Evolutionary conservation across 2,888 invertebrate species (phyloP), one percentile per base, ranked within the genome.

Genomic region (Plebejus argus): DNA sequence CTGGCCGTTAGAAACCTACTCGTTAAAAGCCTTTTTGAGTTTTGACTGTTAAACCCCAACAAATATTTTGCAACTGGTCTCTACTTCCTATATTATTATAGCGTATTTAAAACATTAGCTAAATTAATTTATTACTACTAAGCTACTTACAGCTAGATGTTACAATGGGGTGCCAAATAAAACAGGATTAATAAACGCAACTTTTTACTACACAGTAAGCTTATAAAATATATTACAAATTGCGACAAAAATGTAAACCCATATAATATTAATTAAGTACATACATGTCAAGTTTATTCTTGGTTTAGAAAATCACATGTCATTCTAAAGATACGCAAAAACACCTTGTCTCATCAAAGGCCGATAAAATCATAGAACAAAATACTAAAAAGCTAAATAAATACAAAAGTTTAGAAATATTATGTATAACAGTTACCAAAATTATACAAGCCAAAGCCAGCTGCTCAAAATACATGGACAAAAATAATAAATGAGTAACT

Each of bases 121-220:
- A 49, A 49, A 49, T 49, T 49, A 49, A 49, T 49, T 15, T 35
- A 35, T 39, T 39, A 39, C 0, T 49, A 49, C 49, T 49, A 49
- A 49, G 12, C 15, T 53, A 53, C 53, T 53, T 18, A 53, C 53
- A 53, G 4, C 53, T 61, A 10, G 23, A 76, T 33, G 23, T 15
- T 33, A 53, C 53, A 7, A 15, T 39, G 35, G 8, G 35, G 39
- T 15, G 3, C n/a, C n/a, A 20, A 72, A 74, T 28, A 28, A 53
- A 45, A 74, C 49, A 28, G 23, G 7, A 74, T 23, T 53, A 49
- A 28, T 74, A 74, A 53, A 49, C 53, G n/a, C 74, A 74, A 74
- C n/a, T 49, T 45, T 74, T 74, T 74, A 74, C 74, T 74, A 53
- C 49, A 74, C 53, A 74, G 74, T 74, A 74, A 74, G 23, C 74